These are phyloP conservation scores for Drosophila kambysellisi DNA, from an alignment of 2,888 invertebrate species.

Conservation along the genomic window DNA sequence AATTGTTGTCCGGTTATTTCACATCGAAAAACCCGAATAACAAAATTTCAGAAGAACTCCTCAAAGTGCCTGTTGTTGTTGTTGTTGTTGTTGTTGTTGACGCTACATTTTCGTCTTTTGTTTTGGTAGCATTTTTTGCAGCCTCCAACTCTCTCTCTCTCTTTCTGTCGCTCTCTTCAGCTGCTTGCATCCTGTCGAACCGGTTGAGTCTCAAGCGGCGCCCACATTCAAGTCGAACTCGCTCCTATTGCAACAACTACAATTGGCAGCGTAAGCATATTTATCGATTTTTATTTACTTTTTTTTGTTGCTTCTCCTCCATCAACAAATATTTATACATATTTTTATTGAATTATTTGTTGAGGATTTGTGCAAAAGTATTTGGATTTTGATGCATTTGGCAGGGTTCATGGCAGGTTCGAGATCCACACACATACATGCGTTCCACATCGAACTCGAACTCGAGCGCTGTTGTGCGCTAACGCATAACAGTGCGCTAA, in stretches of 20 bases:
- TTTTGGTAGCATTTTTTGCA: constrained; percentile 60
- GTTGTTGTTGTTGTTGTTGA: constrained; percentile 47
- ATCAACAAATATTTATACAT: constrained; percentile 15
- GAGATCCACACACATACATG: constrained; percentile 49
- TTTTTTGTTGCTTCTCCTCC: background rate
- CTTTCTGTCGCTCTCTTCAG: background rate
- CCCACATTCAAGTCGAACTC: constrained; percentile 35
- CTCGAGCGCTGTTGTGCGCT: constrained; percentile 11
- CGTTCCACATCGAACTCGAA: constrained; percentile 56
- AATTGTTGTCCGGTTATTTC: constrained; percentile 70
- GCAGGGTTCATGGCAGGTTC: constrained; percentile 7
- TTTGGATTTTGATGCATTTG: background rate
- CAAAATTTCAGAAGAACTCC: constrained; percentile 19
- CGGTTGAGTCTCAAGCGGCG: constrained; percentile 49
- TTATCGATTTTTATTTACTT: background rate
- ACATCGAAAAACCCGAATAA: constrained; percentile 52
- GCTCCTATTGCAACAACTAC: constrained; percentile 2
- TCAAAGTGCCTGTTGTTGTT: constrained; percentile 42
- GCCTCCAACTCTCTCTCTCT: constrained; percentile 9
- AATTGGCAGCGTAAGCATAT: background rate
- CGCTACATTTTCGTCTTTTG: constrained; percentile 60
- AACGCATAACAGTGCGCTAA: constrained; percentile 33
- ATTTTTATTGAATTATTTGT: background rate
- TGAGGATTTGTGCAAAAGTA: background rate
- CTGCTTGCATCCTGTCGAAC: constrained; percentile 71